Evolutionary conservation across 2,888 invertebrate species (phyloP).

Genomic region (Ligdia adustata): DNA sequence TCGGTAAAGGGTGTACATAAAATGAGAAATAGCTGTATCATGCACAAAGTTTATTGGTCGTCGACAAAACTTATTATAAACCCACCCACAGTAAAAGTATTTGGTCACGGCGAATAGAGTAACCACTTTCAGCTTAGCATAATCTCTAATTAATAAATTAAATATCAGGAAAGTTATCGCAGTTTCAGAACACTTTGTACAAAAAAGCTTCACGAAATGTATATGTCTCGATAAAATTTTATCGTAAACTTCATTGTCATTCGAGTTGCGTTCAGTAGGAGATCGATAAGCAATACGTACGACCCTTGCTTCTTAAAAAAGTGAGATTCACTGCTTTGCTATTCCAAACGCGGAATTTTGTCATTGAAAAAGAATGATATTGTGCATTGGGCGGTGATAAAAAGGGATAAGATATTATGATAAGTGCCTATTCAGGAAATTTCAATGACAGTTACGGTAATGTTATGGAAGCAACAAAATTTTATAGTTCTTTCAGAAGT

Average conservation of each 20-base stretch:
- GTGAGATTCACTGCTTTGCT: slow-evolving; percentile 67
- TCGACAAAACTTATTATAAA: too few relatives aligned
- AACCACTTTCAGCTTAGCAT: too few relatives aligned
- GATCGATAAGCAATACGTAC: slow-evolving; percentile 71
- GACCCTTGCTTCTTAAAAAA: slow-evolving; percentile 62
- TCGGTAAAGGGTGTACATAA: too few relatives aligned
- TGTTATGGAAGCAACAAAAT: slow-evolving; percentile 24
- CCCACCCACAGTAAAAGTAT: too few relatives aligned
- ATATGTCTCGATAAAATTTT: slow-evolving; percentile 54
- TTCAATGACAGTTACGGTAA: slow-evolving; percentile 29
- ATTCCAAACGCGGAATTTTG: slow-evolving; percentile 65
- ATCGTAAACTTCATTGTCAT: slow-evolving; percentile 63
- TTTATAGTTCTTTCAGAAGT: slow-evolving; percentile 17
- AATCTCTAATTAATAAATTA: too few relatives aligned
- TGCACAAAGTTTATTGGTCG: too few relatives aligned
- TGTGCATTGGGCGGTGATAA: slow-evolving; percentile 63
- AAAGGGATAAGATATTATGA: slow-evolving; percentile 61
- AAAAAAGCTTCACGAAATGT: slow-evolving; percentile 44
- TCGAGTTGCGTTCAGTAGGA: slow-evolving; percentile 63
- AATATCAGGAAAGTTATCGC: too few relatives aligned
- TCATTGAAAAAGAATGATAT: slow-evolving; percentile 72
- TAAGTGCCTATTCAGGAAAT: slow-evolving; percentile 37
- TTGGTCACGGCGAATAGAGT: too few relatives aligned
- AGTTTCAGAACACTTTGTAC: too few relatives aligned
- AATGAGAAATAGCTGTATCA: too few relatives aligned